A percentile compares a stretch with the other conserved stretches of the same genome.
phyloP scores from a whole-genome alignment of 2,113 vertebrate species.

The Platysternon megacephalum region DNA sequence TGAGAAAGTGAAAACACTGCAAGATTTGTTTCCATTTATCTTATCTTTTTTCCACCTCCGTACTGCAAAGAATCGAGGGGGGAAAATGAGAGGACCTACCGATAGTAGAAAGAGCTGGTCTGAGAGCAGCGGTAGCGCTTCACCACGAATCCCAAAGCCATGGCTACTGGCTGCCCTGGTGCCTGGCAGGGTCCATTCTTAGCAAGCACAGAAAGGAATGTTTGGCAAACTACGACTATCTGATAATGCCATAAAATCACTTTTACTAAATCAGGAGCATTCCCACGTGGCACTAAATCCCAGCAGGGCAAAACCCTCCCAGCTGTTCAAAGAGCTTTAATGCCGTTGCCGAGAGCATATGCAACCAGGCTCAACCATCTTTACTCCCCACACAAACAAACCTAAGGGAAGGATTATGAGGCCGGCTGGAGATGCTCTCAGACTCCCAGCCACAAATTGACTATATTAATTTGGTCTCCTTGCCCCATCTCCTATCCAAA shows the following conservation, averaged over 20 bases:
- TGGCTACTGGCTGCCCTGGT: background rate
- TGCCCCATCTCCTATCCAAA: background rate
- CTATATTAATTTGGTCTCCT: background rate
- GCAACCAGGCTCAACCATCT: conserved; percentile 22
- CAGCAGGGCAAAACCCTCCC: conserved; percentile 73
- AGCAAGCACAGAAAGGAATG: background rate
- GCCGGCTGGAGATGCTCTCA: background rate
- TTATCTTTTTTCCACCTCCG: background rate
- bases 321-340: conserved; percentile 74
- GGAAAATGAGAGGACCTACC: conserved; percentile 56
- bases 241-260: conserved; percentile 71
- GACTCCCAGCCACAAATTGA: background rate
- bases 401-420: background rate
- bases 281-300: conserved; percentile 79
- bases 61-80: background rate
- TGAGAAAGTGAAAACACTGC: rapidly evolving
- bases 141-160: conserved; percentile 78
- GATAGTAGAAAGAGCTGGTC: conserved; percentile 70
- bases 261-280: conserved; percentile 71
- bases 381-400: background rate
- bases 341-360: conserved; percentile 7
- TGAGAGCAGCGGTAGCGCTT: conserved; percentile 62
- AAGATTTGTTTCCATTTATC: background rate
- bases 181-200: background rate
- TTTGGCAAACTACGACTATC: background rate